Evolutionary conservation across 2,888 invertebrate genomes (phyloP), one percentile per base, ranked within the genome.

Genomic region (Sturmia bella): DNA sequence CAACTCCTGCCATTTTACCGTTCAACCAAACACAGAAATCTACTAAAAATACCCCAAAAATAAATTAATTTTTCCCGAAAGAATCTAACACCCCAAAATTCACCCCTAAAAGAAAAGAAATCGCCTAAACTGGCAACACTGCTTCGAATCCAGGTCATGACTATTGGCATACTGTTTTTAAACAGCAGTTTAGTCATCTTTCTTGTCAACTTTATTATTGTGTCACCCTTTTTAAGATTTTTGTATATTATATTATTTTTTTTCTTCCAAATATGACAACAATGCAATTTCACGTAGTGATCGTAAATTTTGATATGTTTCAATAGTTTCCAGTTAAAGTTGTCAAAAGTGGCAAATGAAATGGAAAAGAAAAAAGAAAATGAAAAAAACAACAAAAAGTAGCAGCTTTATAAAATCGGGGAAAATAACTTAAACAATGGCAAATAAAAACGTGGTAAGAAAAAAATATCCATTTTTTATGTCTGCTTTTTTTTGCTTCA

Each of bases 231-330:
- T 63, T 54, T 15, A 15, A 56, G 64, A 24, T 17, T 45, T 17
- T 48, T 48, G 24, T 17, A 61, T 45, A 45, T 59, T 52, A n/a
- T 52, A 64, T 56, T 52, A n/a, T 52, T 50, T 56, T 3, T 13
- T 70, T 54, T 73, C 48, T 21, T 48, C 32, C 68, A 73, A 68
- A 66, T 80, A 75, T 59, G 72, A 72, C 70, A 66, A 68, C 70
- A 76, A 50, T 64, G 72, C 75, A 76, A 79, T 79, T 83, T 75
- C 79, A 83, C 79, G 83, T 83, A 68, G 72, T 37, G 72, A 75
- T 79, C 83, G 79, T 83, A 83, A 83, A 83, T 83, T 83, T 83
- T 76, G 68, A 79, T 83, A 76, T 63, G 19, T 70, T 79, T 37
- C 77, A 74, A 82, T 77, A 50, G 56, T 78, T 77, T 69, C 13